These are phyloP conservation scores for Drosophila tsacasi DNA, from an alignment of 1,140 invertebrate genomes.

Conservation along the genomic window DNA sequence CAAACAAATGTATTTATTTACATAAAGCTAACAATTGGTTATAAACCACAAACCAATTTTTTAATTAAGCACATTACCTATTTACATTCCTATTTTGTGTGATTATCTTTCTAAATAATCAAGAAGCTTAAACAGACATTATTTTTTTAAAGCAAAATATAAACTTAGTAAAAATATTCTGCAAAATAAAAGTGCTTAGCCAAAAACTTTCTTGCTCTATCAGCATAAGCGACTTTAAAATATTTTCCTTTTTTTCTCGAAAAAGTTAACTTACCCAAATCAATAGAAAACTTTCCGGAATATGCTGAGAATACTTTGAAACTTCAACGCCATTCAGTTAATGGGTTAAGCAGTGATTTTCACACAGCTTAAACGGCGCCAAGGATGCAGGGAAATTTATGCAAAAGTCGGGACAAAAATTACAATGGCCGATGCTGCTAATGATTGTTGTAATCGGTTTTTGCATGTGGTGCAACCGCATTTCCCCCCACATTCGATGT, in stretches of 20 bases:
- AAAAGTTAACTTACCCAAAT: conserved; percentile 21
- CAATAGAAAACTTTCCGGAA: conserved; percentile 31
- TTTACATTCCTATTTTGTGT: no score
- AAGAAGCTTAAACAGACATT: neutral
- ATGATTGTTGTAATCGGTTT: conserved; percentile 74
- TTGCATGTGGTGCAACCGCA: conserved; percentile 44
- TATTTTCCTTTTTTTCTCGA: conserved; percentile 2
- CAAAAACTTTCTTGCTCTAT: neutral
- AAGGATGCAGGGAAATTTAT: conserved; percentile 48
- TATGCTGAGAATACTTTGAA: conserved; percentile 23
- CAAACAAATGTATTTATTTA: no score
- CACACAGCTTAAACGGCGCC: conserved; percentile 37
- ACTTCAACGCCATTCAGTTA: conserved; percentile 38
- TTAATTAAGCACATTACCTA: no score
- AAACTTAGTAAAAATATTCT: neutral
- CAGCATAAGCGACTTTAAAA: neutral
- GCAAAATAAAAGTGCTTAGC: neutral
- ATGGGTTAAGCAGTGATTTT: conserved; percentile 44
- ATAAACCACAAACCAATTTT: no score
- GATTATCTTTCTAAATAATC: no score
- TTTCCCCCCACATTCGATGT: conserved; percentile 27
- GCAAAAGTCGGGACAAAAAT: conserved; percentile 45
- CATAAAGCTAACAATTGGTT: no score
- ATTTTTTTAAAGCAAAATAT: neutral
- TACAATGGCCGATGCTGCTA: conserved; percentile 54